A percentile compares a stretch with the other conserved stretches of the same genome.
Evolutionary conservation across 2,113 vertebrate species (phyloP).

Genomic region (Mustela nigripes): DNA sequence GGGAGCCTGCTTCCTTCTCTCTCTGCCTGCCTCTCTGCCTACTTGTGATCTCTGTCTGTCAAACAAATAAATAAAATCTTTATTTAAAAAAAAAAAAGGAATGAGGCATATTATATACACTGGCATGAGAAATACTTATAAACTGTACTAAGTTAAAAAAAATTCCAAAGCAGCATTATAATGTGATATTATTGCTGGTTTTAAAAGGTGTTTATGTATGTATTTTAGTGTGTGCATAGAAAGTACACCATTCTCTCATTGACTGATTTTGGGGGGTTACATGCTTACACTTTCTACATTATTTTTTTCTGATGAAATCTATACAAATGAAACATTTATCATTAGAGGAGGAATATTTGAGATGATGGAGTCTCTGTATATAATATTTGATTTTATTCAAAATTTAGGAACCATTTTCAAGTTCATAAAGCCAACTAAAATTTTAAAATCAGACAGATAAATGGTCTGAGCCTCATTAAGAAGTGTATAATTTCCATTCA

Average conservation of each 20-base stretch:
- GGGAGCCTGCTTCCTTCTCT: too few relatives aligned
- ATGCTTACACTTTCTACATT: not conserved
- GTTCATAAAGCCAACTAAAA: constrained; percentile 29
- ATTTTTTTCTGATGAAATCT: constrained; percentile 31
- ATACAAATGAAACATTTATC: constrained; percentile 20
- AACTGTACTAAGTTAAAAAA: not conserved
- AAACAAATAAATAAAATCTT: too few relatives aligned
- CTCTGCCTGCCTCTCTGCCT: too few relatives aligned
- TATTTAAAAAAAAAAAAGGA: not conserved
- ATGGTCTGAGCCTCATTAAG: not conserved
- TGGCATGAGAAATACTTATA: not conserved
- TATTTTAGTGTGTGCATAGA: not conserved
- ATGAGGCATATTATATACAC: not conserved
- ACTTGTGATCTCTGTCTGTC: too few relatives aligned
- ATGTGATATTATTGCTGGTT: not conserved
- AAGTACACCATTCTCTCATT: not conserved
- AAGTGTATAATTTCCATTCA: not conserved
- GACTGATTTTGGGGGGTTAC: not conserved
- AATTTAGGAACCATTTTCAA: not conserved
- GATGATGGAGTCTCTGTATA: not conserved
- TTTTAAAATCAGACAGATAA: not conserved
- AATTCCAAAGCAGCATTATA: not conserved
- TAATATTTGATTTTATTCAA: constrained; percentile 15
- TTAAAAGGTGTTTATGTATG: not conserved
- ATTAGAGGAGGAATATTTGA: not conserved